Evolutionary conservation across 2,888 invertebrate species (phyloP), one percentile per base, ranked within the genome.

Genomic region (Amphipoea lucens): DNA sequence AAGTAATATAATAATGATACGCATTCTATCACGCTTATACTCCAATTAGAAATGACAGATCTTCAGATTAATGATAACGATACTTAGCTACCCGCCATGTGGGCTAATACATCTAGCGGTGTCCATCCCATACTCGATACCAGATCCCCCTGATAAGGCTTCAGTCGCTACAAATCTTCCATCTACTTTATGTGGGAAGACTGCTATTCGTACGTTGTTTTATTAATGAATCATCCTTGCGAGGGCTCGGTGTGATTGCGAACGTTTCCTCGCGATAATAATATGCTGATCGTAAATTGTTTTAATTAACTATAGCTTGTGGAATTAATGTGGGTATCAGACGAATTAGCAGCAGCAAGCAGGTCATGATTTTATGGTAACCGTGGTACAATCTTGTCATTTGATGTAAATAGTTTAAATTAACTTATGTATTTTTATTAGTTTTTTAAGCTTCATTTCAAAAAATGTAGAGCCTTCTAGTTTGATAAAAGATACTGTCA

Each of bases 41-140:
- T 93, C 92, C 94, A 95, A 94, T 95, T 94, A 95, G 92, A 95
- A 94, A 93, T 94, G 94, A 94, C 93, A 91, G 91, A 94, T 92
- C 92, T 89, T 84, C 87, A 94, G 94, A 96, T 95, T 92, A 93
- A 93, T 92, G 94, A 94, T 94, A 93, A 90, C 89, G 92, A 92
- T 92, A 91, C 90, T 91, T 90, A 91, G 91, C 68, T 89, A 90
- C 90, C 90, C 90, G 93, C 92, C 92, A 92, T 93, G 92, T 91
- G 92, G 91, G 91, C 92, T 94, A 94, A 94, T 94, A 94, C 92
- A 92, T 94, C 92, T 92, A 92, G 91, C 91, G 88, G 91, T 91
- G 92, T 92, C 90, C 88, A 89, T 88, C 83, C 88, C 90, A 87
- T 91, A 90, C 90, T 87, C 86, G 91, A 90, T 90, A 89, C 88